Percentiles rank a stretch among this genome's conserved stretches.
Conservation (phyloP, 2,888 invertebrate genomes). For the Volucella inflata region DNA sequence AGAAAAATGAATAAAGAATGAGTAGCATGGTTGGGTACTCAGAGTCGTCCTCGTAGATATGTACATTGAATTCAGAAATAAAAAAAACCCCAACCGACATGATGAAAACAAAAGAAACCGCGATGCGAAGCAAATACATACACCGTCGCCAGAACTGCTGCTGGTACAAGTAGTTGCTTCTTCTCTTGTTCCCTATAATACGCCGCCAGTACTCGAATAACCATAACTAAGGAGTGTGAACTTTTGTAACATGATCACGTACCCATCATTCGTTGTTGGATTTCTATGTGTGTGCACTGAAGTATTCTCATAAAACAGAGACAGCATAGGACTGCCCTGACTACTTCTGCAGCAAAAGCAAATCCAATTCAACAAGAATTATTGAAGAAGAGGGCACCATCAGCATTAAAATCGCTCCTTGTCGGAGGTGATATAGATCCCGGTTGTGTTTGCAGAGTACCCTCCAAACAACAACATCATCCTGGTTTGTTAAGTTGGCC, state of each 20-base stretch:
- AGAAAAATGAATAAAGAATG: constrained; percentile 50
- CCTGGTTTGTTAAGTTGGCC: constrained; percentile 63
- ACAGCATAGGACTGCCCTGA: constrained; percentile 21
- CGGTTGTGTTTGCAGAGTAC: constrained; percentile 24
- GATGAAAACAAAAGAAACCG: constrained; percentile 66
- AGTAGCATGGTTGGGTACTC: constrained; percentile 6
- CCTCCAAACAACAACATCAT: constrained; percentile 30
- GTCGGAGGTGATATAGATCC: constrained; percentile 42
- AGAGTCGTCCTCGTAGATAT: too few species aligned
- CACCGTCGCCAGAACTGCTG: too few species aligned
- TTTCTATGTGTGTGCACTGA: constrained; percentile 23
- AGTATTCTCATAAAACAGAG: constrained; percentile 21
- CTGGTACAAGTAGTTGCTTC: constrained; percentile 21
- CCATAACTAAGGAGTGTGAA: constrained; percentile 72
- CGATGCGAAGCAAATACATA: constrained; percentile 63
- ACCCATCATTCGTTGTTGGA: constrained; percentile 22
- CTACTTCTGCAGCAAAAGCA: constrained; percentile 22
- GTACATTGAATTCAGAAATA: constrained; percentile 44
- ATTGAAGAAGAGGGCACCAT: constrained; percentile 7
- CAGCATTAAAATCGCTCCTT: constrained; percentile 18
- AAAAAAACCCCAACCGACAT: constrained; percentile 32
- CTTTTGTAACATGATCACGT: constrained; percentile 75
- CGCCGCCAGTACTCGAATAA: constrained; percentile 46
- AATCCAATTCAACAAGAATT: constrained; percentile 54
- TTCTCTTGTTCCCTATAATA: constrained; percentile 12